Evolutionary conservation across 1,140 invertebrate species (phyloP).

Genomic region (Ctenoplectra terminalis): DNA sequence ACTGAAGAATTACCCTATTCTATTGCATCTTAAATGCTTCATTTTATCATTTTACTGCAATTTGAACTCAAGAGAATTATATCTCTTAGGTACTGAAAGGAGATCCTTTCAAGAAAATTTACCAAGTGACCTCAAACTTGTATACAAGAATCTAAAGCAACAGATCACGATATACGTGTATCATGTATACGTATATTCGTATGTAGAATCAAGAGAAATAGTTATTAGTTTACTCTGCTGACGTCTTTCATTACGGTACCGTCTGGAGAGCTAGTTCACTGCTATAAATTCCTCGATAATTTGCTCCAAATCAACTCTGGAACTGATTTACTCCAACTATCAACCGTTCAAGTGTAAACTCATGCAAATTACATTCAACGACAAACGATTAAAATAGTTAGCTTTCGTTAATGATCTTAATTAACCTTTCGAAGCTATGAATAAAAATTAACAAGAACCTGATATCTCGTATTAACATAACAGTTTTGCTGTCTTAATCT

Average conservation of each 20-base stretch:
- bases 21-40: too few species aligned
- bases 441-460: neutral
- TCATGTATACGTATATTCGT: neutral
- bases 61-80: neutral
- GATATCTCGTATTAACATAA: neutral
- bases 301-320: constrained; percentile 9
- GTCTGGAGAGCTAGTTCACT: constrained; percentile 13
- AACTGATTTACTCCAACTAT: constrained; percentile 36
- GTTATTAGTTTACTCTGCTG: constrained; percentile 31
- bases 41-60: too few species aligned
- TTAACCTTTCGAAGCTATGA: neutral
- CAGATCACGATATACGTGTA: constrained; percentile 10
- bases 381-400: neutral
- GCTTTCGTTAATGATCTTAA: constrained; percentile 18
- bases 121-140: neutral
- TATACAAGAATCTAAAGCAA: neutral
- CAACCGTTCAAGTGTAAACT: neutral
- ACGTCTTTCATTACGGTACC: constrained; percentile 34
- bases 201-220: neutral
- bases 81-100: neutral
- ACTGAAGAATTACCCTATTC: too few species aligned
- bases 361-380: constrained; percentile 11
- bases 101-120: neutral
- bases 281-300: constrained; percentile 17
- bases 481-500: too few species aligned